Base-by-base conservation (phyloP, 2,113 vertebrate species). In the Gorsachius goisagi region DNA sequence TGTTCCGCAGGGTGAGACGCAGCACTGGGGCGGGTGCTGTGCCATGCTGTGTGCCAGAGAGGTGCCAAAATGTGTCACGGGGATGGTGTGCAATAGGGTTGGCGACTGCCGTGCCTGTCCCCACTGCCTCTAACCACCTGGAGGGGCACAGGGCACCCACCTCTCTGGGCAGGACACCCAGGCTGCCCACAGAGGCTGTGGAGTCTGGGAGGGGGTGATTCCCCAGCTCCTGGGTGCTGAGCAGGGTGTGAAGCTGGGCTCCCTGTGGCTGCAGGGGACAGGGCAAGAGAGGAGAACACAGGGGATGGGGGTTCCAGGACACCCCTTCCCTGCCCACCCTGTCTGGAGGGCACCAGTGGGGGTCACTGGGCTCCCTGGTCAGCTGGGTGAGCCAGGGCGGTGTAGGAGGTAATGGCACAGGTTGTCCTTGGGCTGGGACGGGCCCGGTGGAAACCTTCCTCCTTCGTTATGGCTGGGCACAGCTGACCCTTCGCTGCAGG, bases 401-500 rank as follows among this genome's bases (percentile, higher is more conserved):
- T 18, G 55, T 15, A 8, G 39, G 39, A 66, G 15, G 18, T 39
- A 22, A 30, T 6, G 8, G 12, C 16, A 33, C 4, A 28, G 30
- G 19, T 19, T 72, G 19, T 67, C 58, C 15, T 44, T 2, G 35
- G 45, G 49, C 37, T 90, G 52, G 22, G 21, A 4, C 30, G 24
- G 39, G 39, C 24, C 4, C 2, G 16, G 18, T 50, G 16, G 39
- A 13, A 79, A 15, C 45, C 11, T 19, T 49, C 32, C 5, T 5
- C 44, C 50, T 13, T 7, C 0, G 3, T 7, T 22, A 4, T 19
- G 6, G 2, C 55, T 9, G 33, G 26, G 19, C 0, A 0, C 59
- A 23, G 19, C 24, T 12, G 26, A 17, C 15, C n/a, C 21, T 53
- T 67, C 0, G 0, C 37, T 26, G 15, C 13, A 12, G 67, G 44